Evolutionary conservation across 2,113 vertebrate genomes (phyloP), one percentile per base, ranked within the genome.

Genomic region (Bufo gargarizans): DNA sequence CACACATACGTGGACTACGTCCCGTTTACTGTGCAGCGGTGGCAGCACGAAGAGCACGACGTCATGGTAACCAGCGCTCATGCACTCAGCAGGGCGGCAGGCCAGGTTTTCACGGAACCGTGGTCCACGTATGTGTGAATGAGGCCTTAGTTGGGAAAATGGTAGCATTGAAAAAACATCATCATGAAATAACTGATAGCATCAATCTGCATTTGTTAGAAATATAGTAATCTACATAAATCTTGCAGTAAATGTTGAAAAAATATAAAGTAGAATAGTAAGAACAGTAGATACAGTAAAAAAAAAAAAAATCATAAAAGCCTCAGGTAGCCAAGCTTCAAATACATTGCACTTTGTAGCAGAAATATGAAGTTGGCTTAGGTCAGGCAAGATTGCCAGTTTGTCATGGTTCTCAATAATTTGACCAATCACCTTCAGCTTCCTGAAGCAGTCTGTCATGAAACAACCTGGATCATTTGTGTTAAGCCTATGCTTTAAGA

Each of bases 401-500:
- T 82, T 82, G 59, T 82, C 80, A n/a, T 49, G 12, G 58, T 13
- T 82, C 45, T 65, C 20, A 82, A 82, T 63, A 82, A 82, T 63
- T 82, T 17, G 59, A 65, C 59, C 59, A 81, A 81, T 81, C 56
- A 45, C 47, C 33, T 63, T 82, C 19, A 49, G 45, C 17, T 43
- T 82, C 63, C 45, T 61, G 33, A 82, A 63, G 43, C 79, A 17
- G 14, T 82, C 33, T 17, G 17, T 43, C 43, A 63, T 82, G 80
- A 61, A 65, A 65, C 80, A 82, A 82, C 59, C 80, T 65, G 3
- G 33, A 19, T 82, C 80, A 82, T 65, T 82, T 82, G 58, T 82
- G 59, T 49, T 82, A 82, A 82, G 80, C 80, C 59, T 65, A 19
- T 19, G 58, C 59, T 82, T 82, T 65, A 82, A 82, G 59, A 82